phyloP scores from a whole-genome alignment of 2,888 invertebrate genomes.

The Spisula solida region DNA sequence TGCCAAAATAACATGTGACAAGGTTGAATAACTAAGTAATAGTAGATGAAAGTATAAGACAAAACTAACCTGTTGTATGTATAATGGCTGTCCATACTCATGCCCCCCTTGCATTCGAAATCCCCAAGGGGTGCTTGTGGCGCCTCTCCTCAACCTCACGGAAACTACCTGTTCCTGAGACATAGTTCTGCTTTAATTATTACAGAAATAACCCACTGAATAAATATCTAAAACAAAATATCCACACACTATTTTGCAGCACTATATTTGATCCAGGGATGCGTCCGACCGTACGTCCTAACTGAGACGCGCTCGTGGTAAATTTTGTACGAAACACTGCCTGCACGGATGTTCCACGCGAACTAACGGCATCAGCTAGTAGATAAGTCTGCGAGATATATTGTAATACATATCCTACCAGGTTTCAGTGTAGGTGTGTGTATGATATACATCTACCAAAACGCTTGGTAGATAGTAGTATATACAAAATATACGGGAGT shows the following conservation, averaged over 20 bases:
- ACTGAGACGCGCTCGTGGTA: slow-evolving; percentile 33
- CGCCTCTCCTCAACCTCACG: slow-evolving; percentile 78
- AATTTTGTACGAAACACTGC: slow-evolving; percentile 43
- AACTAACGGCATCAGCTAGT: slow-evolving; percentile 26
- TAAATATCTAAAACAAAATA: neutral
- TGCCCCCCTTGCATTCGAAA: slow-evolving; percentile 85
- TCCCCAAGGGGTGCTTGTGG: slow-evolving; percentile 84
- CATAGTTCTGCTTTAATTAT: slow-evolving; percentile 42
- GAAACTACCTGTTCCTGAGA: slow-evolving; percentile 68
- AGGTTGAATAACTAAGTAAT: neutral
- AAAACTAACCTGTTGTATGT: slow-evolving; percentile 81
- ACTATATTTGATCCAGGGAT: slow-evolving; percentile 35
- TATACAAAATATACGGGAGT: neutral
- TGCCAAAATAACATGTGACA: neutral
- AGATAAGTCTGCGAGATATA: slow-evolving; percentile 46
- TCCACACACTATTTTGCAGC: slow-evolving; percentile 21
- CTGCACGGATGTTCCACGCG: slow-evolving; percentile 21
- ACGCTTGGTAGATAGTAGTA: neutral
- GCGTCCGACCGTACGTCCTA: slow-evolving; percentile 55
- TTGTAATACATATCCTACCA: slow-evolving; percentile 38
- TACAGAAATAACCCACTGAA: slow-evolving; percentile 15
- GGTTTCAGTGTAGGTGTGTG: slow-evolving; percentile 40
- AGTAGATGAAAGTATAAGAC: neutral
- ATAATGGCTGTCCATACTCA: slow-evolving; percentile 81
- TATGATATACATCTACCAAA: slow-evolving; percentile 18